phyloP scores from a whole-genome alignment of 1,140 invertebrate species.

The Bicyclus anynana region DNA sequence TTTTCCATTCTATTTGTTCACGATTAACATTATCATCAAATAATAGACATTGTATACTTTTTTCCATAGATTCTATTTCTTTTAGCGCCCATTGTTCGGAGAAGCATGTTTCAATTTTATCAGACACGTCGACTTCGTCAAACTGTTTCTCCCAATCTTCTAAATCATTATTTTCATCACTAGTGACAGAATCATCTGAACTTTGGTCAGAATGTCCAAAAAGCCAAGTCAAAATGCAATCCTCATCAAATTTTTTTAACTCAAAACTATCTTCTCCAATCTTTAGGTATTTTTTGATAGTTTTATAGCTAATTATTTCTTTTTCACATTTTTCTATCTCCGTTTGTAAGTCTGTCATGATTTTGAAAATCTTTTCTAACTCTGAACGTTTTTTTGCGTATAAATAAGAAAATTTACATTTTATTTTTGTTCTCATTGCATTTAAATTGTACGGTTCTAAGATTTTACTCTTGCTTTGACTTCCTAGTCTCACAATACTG shows the following conservation, averaged over 20 bases:
- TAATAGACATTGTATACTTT: constrained; percentile 54
- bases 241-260: constrained; percentile 45
- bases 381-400: constrained; percentile 56
- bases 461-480: constrained; percentile 80
- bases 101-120: constrained; percentile 51
- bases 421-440: constrained; percentile 47
- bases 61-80: constrained; percentile 53
- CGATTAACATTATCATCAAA: constrained; percentile 46
- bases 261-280: constrained; percentile 35
- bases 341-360: constrained; percentile 53
- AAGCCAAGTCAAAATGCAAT: constrained; percentile 52
- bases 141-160: constrained; percentile 46
- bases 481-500: constrained; percentile 84
- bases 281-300: constrained; percentile 43
- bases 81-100: constrained; percentile 48
- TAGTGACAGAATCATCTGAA: constrained; percentile 21
- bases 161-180: constrained; percentile 5
- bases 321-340: constrained; percentile 61
- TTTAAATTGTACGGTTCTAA: constrained; percentile 75
- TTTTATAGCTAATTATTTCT: constrained; percentile 48
- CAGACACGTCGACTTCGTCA: constrained; percentile 25
- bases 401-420: constrained; percentile 54
- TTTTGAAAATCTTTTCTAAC: constrained; percentile 46
- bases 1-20: constrained; percentile 26
- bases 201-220: constrained; percentile 43